These are phyloP conservation scores for Enteromius trimaculatus DNA, from an alignment of 2,797 vertebrate genomes.

Conservation along the genomic window DNA sequence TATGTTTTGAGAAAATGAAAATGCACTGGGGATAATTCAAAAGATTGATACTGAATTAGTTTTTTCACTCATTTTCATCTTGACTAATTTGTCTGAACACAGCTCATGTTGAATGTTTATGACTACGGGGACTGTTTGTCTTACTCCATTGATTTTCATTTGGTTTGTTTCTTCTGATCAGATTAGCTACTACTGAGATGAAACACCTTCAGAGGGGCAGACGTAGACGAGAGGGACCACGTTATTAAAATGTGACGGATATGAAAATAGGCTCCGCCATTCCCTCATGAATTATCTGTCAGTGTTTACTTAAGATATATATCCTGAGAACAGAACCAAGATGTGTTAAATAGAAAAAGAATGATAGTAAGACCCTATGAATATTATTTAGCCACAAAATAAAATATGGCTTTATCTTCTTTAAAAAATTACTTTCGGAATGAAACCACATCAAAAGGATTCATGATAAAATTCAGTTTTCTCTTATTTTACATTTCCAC, in stretches of 20 bases:
- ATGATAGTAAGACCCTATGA: not conserved
- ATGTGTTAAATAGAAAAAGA: not conserved
- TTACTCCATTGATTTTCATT: slow-evolving; percentile 34
- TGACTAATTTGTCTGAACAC: slow-evolving; percentile 16
- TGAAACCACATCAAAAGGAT: not conserved
- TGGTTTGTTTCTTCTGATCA: slow-evolving; percentile 42
- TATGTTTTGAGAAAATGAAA: slow-evolving; percentile 18
- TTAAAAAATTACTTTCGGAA: not conserved
- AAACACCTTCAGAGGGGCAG: slow-evolving; percentile 39
- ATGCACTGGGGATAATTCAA: not conserved
- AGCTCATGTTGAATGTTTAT: not conserved
- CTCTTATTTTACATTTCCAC: slow-evolving; percentile 3
- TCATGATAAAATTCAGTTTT: not conserved
- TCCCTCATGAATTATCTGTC: slow-evolving; percentile 21
- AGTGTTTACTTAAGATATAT: slow-evolving; percentile 33
- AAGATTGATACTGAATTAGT: not conserved
- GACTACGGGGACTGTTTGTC: not conserved
- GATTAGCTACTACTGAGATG: slow-evolving; percentile 37
- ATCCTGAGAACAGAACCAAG: slow-evolving; percentile 25
- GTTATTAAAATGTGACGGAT: slow-evolving; percentile 56
- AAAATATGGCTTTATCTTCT: not conserved
- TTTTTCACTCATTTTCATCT: not conserved
- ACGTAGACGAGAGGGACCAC: slow-evolving; percentile 28
- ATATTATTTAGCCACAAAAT: not conserved
- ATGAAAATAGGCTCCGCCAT: slow-evolving; percentile 12